Evolutionary conservation across 2,797 vertebrate species (phyloP).

Genomic region (Neoniphon sammara): DNA sequence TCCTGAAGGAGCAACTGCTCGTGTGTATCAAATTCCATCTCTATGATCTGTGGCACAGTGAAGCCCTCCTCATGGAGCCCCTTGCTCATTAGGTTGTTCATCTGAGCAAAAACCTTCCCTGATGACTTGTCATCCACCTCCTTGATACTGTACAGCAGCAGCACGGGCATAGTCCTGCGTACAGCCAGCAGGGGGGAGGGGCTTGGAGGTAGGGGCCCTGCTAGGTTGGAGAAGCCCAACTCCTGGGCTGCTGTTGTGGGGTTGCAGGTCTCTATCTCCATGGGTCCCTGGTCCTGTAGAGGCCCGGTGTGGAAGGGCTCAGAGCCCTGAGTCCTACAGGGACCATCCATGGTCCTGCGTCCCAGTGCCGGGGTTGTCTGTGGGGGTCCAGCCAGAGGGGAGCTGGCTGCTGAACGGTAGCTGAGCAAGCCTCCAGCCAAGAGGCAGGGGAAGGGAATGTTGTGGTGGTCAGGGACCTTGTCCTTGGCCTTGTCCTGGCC

Average conservation of each 20-base stretch:
- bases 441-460: slow-evolving; percentile 99
- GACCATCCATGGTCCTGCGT: slow-evolving; percentile 90
- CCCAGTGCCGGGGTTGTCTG: slow-evolving; percentile 56
- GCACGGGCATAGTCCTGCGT: slow-evolving; percentile 94
- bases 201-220: slow-evolving; percentile 71
- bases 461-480: slow-evolving; percentile 92
- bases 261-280: slow-evolving; percentile 95
- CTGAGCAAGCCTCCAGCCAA: slow-evolving; percentile 95
- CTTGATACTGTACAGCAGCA: slow-evolving; percentile 97
- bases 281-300: slow-evolving; percentile 88
- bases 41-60: slow-evolving; percentile 98
- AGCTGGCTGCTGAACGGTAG: slow-evolving; percentile 92
- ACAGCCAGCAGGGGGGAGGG: slow-evolving; percentile 73
- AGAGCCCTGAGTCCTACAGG: slow-evolving; percentile 90
- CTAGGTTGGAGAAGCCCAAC: slow-evolving; percentile 85
- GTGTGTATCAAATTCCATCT: slow-evolving; percentile 98
- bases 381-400: slow-evolving; percentile 86
- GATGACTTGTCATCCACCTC: slow-evolving; percentile 95
- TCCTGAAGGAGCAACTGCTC: slow-evolving; percentile 98
- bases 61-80: slow-evolving; percentile 98
- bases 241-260: slow-evolving; percentile 87
- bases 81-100: slow-evolving; percentile 99
- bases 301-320: slow-evolving; percentile 81
- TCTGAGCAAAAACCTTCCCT: slow-evolving; percentile 96
- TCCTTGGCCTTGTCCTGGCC: slow-evolving; percentile 90